phyloP scores from a whole-genome alignment of 2,113 vertebrate species.

The Hemicordylus capensis region DNA sequence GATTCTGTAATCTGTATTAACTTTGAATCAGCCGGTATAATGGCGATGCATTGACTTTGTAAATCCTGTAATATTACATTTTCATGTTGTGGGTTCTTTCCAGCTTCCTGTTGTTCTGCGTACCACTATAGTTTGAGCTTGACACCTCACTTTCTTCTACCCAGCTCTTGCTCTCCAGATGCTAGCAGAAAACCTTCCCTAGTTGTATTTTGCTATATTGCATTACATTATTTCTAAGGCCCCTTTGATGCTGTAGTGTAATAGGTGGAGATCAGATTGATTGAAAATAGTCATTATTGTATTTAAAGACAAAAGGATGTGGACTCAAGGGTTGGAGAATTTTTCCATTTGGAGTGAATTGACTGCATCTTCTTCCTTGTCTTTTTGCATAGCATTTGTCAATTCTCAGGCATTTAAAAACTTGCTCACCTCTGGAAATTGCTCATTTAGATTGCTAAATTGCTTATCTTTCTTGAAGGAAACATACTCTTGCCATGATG shows the following conservation, averaged over 20 bases:
- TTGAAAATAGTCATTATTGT: background rate
- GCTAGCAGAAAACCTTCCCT: background rate
- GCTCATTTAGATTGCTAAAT: background rate
- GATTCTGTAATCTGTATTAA: too few species aligned
- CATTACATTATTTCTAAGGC: background rate
- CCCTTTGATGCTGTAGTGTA: background rate
- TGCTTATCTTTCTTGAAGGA: background rate
- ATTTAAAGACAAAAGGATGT: background rate
- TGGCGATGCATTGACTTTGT: too few species aligned
- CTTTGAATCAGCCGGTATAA: too few species aligned
- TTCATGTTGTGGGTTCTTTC: slow-evolving; percentile 31
- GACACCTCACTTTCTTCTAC: background rate
- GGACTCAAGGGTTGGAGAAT: background rate
- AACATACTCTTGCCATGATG: background rate
- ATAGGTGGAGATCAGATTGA: background rate
- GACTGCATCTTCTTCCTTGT: background rate
- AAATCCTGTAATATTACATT: too few species aligned
- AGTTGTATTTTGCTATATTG: background rate
- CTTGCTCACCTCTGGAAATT: background rate
- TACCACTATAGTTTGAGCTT: background rate
- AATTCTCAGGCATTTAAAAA: background rate
- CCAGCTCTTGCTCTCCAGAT: background rate
- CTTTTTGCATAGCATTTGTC: background rate
- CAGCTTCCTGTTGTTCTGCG: background rate
- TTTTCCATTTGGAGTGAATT: background rate